Evolutionary conservation across 1,140 invertebrate species (phyloP).

Genomic region (Eubasilissa regina): DNA sequence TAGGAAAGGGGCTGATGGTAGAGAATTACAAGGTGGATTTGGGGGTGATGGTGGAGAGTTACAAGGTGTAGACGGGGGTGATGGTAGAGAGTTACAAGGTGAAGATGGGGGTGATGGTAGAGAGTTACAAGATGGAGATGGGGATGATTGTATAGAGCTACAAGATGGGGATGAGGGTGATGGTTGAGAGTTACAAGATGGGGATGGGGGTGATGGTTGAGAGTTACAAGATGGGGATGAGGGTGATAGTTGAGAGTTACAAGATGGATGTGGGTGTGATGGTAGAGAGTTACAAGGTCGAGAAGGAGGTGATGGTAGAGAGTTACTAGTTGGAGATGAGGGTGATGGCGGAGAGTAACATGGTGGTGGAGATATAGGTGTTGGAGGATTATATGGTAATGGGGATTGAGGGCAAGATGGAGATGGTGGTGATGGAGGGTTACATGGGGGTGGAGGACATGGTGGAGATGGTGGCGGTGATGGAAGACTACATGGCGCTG

Average conservation of each 20-base stretch:
- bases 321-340: slow-evolving; percentile 61
- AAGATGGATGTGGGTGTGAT: no score
- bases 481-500: not conserved
- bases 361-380: not conserved
- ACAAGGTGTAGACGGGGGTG: slow-evolving; percentile 60
- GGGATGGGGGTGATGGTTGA: slow-evolving; percentile 63
- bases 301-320: slow-evolving; percentile 61
- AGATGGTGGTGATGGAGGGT: not conserved
- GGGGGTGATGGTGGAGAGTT: slow-evolving; percentile 61
- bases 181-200: slow-evolving; percentile 58
- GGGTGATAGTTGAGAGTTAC: slow-evolving; percentile 55
- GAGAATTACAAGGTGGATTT: not conserved
- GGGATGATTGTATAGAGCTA: slow-evolving; percentile 57
- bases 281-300: no score
- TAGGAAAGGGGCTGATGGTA: not conserved
- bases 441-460: not conserved
- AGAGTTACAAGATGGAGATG: slow-evolving; percentile 3
- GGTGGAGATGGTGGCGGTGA: not conserved
- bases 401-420: not conserved
- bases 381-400: not conserved
- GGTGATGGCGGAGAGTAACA: slow-evolving; percentile 47
- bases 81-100: not conserved
- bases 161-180: slow-evolving; percentile 49
- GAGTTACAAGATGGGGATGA: slow-evolving; percentile 64
- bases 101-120: not conserved